Evolutionary conservation across 2,113 vertebrate genomes (phyloP).

Genomic region (Callospermophilus lateralis): DNA sequence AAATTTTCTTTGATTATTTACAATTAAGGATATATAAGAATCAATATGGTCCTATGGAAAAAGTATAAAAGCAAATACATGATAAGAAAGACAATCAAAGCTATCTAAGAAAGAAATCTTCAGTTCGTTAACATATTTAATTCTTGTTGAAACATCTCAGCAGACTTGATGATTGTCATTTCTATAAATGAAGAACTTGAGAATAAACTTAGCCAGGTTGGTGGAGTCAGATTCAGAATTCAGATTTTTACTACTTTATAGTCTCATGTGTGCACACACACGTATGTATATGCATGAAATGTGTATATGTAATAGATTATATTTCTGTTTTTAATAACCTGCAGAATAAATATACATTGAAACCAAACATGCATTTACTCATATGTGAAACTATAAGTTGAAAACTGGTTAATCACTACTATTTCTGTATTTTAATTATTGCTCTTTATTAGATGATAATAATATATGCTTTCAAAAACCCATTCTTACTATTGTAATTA

Average conservation of each 20-base stretch:
- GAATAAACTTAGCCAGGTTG: background rate
- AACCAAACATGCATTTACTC: background rate
- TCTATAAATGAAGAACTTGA: slow-evolving; percentile 21
- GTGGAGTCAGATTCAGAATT: background rate
- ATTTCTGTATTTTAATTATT: background rate
- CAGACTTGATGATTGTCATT: background rate
- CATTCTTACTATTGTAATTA: background rate
- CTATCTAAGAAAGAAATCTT: background rate
- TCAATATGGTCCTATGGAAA: background rate
- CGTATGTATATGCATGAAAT: no score
- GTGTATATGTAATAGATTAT: background rate
- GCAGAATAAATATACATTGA: background rate
- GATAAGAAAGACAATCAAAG: slow-evolving; percentile 14
- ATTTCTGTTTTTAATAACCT: slow-evolving; percentile 32
- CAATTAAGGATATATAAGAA: slow-evolving; percentile 12
- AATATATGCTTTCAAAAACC: background rate
- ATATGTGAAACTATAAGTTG: slow-evolving; percentile 26
- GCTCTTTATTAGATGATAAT: background rate
- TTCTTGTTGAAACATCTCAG: background rate
- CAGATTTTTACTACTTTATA: background rate
- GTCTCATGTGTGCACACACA: background rate
- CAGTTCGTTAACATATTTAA: background rate
- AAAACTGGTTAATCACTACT: background rate
- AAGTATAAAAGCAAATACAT: background rate
- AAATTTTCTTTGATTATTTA: background rate